Evolutionary conservation across 2,888 invertebrate species (phyloP).

Genomic region (Callyntrura sp.): DNA sequence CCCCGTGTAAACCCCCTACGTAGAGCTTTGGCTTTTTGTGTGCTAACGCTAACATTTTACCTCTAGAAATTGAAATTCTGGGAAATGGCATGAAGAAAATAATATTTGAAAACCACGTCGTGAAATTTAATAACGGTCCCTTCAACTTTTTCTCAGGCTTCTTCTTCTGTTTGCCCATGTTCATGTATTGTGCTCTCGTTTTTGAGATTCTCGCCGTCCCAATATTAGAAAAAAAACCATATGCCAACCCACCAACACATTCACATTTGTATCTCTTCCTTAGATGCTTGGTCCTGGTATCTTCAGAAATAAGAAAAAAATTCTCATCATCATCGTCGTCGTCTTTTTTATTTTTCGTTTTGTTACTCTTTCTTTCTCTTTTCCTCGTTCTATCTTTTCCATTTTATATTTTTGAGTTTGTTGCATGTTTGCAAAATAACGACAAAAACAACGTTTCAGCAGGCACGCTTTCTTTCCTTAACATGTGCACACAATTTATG

Average conservation of each 20-base stretch:
- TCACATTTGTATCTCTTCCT: not conserved
- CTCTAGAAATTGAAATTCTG: slow-evolving; percentile 73
- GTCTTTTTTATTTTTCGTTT: not conserved
- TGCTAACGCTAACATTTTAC: slow-evolving; percentile 64
- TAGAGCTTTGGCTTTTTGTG: slow-evolving; percentile 22
- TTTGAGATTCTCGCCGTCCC: not conserved
- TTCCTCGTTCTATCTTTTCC: not conserved
- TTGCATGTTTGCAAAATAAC: slow-evolving; percentile 34
- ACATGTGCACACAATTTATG: not conserved
- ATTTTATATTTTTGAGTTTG: slow-evolving; percentile 2
- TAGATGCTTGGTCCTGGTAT: not conserved
- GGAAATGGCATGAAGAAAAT: slow-evolving; percentile 47
- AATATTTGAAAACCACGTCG: slow-evolving; percentile 72
- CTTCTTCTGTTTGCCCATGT: not conserved
- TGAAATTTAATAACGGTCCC: slow-evolving; percentile 71
- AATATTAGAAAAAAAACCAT: slow-evolving; percentile 3
- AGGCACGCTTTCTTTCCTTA: not conserved
- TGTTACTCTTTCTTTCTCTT: too few relatives aligned
- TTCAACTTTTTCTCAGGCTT: slow-evolving; percentile 57
- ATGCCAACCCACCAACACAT: not conserved
- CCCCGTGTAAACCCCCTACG: not conserved
- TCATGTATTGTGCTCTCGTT: not conserved
- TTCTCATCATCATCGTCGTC: slow-evolving; percentile 10
- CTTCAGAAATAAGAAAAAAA: not conserved
- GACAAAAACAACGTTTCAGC: not conserved